Percentiles rank a stretch among this genome's conserved stretches.
Conservation (phyloP, 2,797 vertebrate genomes). For the Cossypha niveicapilla region DNA sequence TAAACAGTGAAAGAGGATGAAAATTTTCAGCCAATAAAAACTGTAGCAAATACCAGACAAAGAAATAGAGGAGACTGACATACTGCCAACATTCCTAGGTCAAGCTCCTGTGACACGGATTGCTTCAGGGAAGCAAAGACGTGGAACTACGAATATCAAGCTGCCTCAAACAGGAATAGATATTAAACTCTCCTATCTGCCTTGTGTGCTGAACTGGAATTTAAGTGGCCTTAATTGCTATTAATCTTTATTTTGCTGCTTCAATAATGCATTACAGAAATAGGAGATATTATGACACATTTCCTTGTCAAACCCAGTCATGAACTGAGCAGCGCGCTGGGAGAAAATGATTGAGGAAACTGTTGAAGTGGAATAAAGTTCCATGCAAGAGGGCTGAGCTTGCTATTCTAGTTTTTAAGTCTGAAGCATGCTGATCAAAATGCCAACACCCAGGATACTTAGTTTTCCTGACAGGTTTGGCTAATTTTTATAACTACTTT, state of each 20-base stretch:
- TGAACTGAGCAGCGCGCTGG: not conserved
- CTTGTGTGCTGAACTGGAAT: not conserved
- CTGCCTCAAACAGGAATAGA: not conserved
- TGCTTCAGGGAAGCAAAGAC: not conserved
- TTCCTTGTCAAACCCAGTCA: not conserved
- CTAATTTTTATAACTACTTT: not conserved
- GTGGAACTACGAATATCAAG: fast-evolving
- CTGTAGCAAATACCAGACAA: not conserved
- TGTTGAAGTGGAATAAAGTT: not conserved
- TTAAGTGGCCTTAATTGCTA: not conserved
- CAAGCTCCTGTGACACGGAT: not conserved
- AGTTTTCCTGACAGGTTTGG: not conserved
- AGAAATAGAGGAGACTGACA: not conserved
- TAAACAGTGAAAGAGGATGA: not conserved
- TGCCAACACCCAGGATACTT: not conserved
- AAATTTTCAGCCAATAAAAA: constrained; percentile 15
- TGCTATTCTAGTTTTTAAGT: not conserved
- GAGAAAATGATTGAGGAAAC: constrained; percentile 15
- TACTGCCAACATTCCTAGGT: not conserved
- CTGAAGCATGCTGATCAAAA: constrained; percentile 12
- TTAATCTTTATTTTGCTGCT: constrained; percentile 14
- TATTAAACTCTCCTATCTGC: not conserved
- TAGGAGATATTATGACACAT: not conserved
- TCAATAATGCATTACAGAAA: constrained; percentile 13
- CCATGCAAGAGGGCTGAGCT: not conserved